These are phyloP conservation scores for Bovichtus diacanthus DNA, from an alignment of 2,797 vertebrate species.

Conservation along the genomic window DNA sequence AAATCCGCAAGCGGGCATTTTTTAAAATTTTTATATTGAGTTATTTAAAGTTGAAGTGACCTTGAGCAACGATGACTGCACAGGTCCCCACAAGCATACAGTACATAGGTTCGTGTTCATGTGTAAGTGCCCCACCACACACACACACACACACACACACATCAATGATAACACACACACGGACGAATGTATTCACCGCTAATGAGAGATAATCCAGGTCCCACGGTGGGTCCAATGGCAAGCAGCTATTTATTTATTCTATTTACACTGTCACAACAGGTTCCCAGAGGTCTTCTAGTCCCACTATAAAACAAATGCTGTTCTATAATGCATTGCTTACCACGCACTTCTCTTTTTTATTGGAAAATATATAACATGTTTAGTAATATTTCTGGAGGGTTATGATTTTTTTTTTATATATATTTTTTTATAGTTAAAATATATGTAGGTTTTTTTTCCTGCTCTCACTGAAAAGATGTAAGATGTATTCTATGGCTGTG, in stretches of 20 bases:
- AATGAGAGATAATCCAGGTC: slow-evolving; percentile 65
- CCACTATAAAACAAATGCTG: slow-evolving; percentile 39
- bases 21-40: slow-evolving; percentile 25
- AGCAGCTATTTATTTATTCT: slow-evolving; percentile 66
- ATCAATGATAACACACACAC: slow-evolving; percentile 22
- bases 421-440: background rate
- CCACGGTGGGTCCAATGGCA: slow-evolving; percentile 42
- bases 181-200: slow-evolving; percentile 42
- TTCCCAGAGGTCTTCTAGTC: slow-evolving; percentile 55
- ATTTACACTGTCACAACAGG: slow-evolving; percentile 58
- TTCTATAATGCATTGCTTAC: slow-evolving; percentile 44
- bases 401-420: background rate
- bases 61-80: slow-evolving; percentile 52
- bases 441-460: background rate
- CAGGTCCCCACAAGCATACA: background rate
- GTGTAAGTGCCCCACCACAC: background rate
- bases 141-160: background rate
- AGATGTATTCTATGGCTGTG: slow-evolving; percentile 1
- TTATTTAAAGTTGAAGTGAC: slow-evolving; percentile 60
- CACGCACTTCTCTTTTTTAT: slow-evolving; percentile 34
- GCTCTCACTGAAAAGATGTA: background rate
- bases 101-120: background rate
- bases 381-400: slow-evolving; percentile 14
- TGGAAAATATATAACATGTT: slow-evolving; percentile 8
- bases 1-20: slow-evolving; percentile 19